phyloP scores from a whole-genome alignment of 2,888 invertebrate genomes.

The Mythimna albipuncta region DNA sequence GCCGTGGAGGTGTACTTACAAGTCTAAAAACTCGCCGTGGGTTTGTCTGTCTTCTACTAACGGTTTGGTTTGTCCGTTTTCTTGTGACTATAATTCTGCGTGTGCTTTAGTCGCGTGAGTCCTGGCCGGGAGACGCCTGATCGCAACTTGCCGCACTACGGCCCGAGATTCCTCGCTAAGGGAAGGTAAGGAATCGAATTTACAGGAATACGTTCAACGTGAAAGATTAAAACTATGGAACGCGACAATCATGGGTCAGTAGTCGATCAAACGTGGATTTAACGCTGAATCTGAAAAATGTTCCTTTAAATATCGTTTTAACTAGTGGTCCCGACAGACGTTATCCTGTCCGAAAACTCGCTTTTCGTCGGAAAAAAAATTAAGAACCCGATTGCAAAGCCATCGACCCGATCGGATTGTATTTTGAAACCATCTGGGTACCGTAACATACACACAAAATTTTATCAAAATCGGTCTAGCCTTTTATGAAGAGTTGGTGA shows the following conservation, averaged over 20 bases:
- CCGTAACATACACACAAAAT: no score
- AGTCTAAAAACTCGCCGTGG: slow-evolving; percentile 42
- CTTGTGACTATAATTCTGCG: slow-evolving; percentile 79
- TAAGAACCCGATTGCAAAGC: no score
- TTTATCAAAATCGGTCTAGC: no score
- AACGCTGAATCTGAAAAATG: no score
- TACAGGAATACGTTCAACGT: slow-evolving; percentile 21
- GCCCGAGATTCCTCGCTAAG: slow-evolving; percentile 96
- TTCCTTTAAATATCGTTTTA: no score
- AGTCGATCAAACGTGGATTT: neutral
- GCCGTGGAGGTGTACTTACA: slow-evolving; percentile 34
- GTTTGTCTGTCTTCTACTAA: slow-evolving; percentile 58
- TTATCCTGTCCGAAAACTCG: no score
- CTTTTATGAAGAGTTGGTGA: no score
- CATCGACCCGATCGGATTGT: no score
- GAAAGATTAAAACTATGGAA: neutral
- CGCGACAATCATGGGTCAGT: neutral
- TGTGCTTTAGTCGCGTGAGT: slow-evolving; percentile 95
- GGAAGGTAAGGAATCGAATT: slow-evolving; percentile 92
- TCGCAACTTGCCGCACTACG: slow-evolving; percentile 96
- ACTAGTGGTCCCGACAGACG: no score
- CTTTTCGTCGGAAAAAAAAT: no score
- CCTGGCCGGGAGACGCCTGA: slow-evolving; percentile 97
- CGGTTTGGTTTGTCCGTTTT: slow-evolving; percentile 69
- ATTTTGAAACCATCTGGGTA: no score